Evolutionary conservation across 1,140 invertebrate genomes (phyloP), one percentile per base, ranked within the genome.

Genomic region (Plutomurus gul): DNA sequence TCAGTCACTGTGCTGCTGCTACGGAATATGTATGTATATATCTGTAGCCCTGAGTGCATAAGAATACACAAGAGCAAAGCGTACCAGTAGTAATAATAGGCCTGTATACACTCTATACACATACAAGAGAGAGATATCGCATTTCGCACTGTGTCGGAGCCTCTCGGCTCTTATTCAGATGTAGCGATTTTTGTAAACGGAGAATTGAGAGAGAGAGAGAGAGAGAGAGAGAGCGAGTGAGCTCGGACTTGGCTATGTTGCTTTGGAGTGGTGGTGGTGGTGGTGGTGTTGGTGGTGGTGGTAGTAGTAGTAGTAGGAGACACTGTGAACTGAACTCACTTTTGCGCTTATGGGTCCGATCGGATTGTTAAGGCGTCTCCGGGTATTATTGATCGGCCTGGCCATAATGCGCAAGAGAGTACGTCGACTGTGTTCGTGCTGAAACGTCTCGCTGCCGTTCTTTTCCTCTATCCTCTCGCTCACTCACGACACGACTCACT

Each of bases 321-420:
- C n/a, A n/a, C n/a, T n/a, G n/a, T n/a, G n/a, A n/a, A n/a, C n/a
- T n/a, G n/a, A n/a, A n/a, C n/a, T n/a, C n/a, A n/a, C n/a, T n/a
- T 22, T 65, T 74, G 78, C 40, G 77, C 51, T 65, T 79, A 70
- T 75, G 78, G 78, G 77, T 76, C 65, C 78, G 73, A 76, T 79
- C 73, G 49, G 56, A 79, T 79, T 79, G 78, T 79, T 76, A 79
- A 79, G 78, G 78, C 78, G 78, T 75, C 78, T 79, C 78, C 78
- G 78, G 73, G 78, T 76, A 76, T 70, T 79, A 79, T 79, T 79
- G 78, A 79, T 79, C 78, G 73, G 43, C 73, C 51, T 70, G 74
- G 46, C 73, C 73, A 76, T 79, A 79, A 79, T 79, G 78, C 78
- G 78, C 78, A 79, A 79, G 78, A 79, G 78, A 79, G 49, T 76